Evolutionary conservation across 2,797 vertebrate species (phyloP).

Genomic region (Smutsia temminckii): DNA sequence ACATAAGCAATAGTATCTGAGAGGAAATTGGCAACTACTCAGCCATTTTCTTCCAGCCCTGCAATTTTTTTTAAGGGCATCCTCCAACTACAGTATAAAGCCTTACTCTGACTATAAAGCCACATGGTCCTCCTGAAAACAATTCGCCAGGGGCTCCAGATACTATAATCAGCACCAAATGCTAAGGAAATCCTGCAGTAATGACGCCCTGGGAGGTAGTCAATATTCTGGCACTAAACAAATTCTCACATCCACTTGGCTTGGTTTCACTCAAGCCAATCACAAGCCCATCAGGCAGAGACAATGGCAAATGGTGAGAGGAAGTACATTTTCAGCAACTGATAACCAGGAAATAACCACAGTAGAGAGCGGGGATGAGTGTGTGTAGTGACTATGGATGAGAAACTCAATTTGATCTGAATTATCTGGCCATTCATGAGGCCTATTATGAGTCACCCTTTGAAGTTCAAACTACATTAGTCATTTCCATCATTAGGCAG

Average conservation of each 20-base stretch:
- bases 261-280: not conserved
- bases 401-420: slow-evolving; percentile 7
- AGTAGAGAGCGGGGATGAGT: not conserved
- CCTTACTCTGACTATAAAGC: not conserved
- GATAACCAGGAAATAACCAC: not conserved
- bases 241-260: not conserved
- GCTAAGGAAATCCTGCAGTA: not conserved
- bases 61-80: not conserved
- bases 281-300: not conserved
- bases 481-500: not conserved
- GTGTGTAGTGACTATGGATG: not conserved
- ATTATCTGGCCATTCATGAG: not conserved
- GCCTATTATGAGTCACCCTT: not conserved
- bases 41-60: not conserved
- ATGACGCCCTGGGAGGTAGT: not conserved
- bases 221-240: slow-evolving; percentile 27
- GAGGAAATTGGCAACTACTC: not conserved
- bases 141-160: not conserved
- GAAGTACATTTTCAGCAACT: not conserved
- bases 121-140: not conserved
- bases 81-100: not conserved
- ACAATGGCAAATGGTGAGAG: not conserved
- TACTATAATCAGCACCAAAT: not conserved
- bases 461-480: not conserved
- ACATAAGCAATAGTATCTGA: not conserved